Conservation (phyloP, 2,113 vertebrate genomes). For the Callocephalon fimbriatum region DNA sequence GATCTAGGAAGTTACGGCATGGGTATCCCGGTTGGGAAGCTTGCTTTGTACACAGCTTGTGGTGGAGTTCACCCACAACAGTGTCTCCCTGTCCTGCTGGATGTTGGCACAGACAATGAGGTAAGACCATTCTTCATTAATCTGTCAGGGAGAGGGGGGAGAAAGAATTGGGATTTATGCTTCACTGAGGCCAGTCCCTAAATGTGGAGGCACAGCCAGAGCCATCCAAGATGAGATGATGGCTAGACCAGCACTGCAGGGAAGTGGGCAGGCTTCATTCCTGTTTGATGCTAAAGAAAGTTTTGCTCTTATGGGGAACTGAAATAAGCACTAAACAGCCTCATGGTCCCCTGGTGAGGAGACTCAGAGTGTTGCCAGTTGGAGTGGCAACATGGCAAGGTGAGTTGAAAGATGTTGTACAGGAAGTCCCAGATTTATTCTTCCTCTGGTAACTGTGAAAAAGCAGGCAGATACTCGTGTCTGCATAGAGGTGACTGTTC, state of each 20-base stretch:
- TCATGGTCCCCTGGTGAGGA: not conserved
- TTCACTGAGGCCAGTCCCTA: not conserved
- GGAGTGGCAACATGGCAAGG: not conserved
- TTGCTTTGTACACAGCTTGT: slow-evolving; percentile 96
- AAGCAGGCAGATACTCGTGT: not conserved
- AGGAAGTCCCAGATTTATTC: not conserved
- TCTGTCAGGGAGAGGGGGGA: not conserved
- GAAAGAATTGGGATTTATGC: not conserved
- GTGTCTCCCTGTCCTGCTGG: slow-evolving; percentile 94
- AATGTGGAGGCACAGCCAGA: not conserved
- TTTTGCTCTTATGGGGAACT: not conserved
- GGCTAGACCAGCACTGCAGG: not conserved
- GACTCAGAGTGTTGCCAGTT: not conserved
- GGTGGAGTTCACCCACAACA: slow-evolving; percentile 91
- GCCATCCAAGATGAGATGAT: not conserved
- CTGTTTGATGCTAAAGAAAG: not conserved
- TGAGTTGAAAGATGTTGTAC: not conserved
- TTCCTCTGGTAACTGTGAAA: not conserved
- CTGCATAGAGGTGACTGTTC: not conserved
- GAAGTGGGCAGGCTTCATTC: not conserved
- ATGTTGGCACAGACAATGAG: slow-evolving; percentile 98
- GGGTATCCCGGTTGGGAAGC: slow-evolving; percentile 97
- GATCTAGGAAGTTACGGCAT: slow-evolving; percentile 95
- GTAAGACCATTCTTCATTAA: slow-evolving; percentile 52
- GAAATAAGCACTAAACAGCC: not conserved